Percentiles rank a stretch among this genome's conserved stretches.
phyloP scores from a whole-genome alignment of 1,140 invertebrate species.

The Leptoteleia sp. region DNA sequence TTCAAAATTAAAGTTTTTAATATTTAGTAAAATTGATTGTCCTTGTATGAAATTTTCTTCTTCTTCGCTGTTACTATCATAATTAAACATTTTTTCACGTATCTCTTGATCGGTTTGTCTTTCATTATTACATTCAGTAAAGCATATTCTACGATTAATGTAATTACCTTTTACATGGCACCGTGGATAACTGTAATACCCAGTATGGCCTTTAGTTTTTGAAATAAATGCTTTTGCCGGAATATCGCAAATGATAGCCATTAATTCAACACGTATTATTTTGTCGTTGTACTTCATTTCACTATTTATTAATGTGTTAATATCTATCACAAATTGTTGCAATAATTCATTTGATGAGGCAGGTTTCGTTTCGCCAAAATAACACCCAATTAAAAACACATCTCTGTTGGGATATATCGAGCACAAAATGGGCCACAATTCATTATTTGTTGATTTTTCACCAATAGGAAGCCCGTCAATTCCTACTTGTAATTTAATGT shows the following conservation, averaged over 20 bases:
- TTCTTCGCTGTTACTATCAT: constrained; percentile 8
- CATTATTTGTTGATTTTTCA: constrained; percentile 34
- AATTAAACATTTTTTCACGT: constrained; percentile 10
- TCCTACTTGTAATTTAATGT: constrained; percentile 17
- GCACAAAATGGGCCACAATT: constrained; percentile 41
- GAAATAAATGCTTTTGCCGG: constrained; percentile 25
- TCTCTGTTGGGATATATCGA: background rate
- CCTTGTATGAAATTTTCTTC: constrained; percentile 38
- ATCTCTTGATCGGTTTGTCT: constrained; percentile 35
- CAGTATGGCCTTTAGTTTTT: constrained; percentile 35
- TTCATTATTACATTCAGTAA: constrained; percentile 55
- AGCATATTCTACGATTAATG: constrained; percentile 26
- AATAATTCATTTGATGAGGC: constrained; percentile 22
- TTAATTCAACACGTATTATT: background rate
- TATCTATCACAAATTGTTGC: constrained; percentile 5
- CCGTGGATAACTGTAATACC: constrained; percentile 17
- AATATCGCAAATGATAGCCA: constrained; percentile 31
- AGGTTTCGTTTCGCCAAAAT: constrained; percentile 30
- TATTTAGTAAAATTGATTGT: constrained; percentile 32
- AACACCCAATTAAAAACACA: constrained; percentile 38
- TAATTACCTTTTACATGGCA: constrained; percentile 23
- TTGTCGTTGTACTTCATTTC: constrained; percentile 5
- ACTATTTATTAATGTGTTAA: constrained; percentile 3
- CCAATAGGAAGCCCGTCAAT: constrained; percentile 35
- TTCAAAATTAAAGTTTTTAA: constrained; percentile 59